phyloP scores from a whole-genome alignment of 2,888 invertebrate genomes.

The Agonum fuliginosum region DNA sequence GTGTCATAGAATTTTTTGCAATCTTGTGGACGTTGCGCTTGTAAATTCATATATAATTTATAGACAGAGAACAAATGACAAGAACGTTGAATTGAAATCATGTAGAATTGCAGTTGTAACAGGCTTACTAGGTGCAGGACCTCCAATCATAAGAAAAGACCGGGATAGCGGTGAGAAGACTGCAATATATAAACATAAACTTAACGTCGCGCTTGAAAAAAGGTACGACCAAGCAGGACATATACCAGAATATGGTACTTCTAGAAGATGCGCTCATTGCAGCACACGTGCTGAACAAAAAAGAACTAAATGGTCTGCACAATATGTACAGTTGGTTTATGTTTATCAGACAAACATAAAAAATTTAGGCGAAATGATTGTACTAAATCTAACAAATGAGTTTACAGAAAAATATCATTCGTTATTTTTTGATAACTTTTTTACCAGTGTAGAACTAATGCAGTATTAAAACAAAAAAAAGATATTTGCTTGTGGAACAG shows the following conservation, averaged over 20 bases:
- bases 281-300: no score
- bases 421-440: conserved; percentile 27
- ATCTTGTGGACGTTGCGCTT: no score
- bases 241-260: no score
- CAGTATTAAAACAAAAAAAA: not conserved
- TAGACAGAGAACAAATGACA: no score
- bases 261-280: no score
- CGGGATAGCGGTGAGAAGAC: not conserved
- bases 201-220: conserved; percentile 60
- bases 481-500: not conserved
- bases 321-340: no score
- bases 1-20: no score
- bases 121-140: not conserved
- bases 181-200: conserved; percentile 60
- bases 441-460: conserved; percentile 2
- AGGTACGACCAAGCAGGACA: conserved; percentile 61
- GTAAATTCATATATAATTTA: no score
- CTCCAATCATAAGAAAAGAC: not conserved
- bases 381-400: conserved; percentile 8
- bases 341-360: no score
- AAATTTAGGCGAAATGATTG: no score
- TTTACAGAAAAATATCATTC: conserved; percentile 7
- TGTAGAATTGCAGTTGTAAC: not conserved
- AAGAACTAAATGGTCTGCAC: no score
- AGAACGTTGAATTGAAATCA: not conserved